Conservation (phyloP, 2,113 vertebrate genomes). For the Catharus fuscescens region DNA sequence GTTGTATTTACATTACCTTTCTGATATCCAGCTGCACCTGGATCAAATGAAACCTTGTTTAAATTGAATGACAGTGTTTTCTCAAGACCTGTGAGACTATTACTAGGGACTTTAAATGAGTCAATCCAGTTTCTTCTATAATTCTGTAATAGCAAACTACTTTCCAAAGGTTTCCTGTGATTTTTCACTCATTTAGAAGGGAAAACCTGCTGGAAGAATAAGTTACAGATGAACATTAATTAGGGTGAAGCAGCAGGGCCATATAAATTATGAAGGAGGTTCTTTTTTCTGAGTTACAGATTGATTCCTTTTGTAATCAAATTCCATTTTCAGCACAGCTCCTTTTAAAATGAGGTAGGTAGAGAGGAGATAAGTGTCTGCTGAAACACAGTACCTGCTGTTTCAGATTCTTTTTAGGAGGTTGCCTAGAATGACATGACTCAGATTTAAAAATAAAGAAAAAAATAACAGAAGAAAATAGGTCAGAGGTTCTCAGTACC, state of each 20-base stretch:
- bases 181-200: slow-evolving; percentile 25
- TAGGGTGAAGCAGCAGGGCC: slow-evolving; percentile 25
- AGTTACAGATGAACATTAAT: slow-evolving; percentile 36
- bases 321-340: neutral
- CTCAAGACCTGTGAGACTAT: slow-evolving; percentile 13
- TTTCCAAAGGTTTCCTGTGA: neutral
- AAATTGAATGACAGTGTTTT: slow-evolving; percentile 38
- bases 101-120: neutral
- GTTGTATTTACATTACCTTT: slow-evolving; percentile 26
- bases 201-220: slow-evolving; percentile 24
- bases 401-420: neutral
- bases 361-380: neutral
- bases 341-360: slow-evolving; percentile 15
- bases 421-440: neutral
- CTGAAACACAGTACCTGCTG: neutral
- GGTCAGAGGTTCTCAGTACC: neutral
- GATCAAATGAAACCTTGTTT: slow-evolving; percentile 40
- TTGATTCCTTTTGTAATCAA: slow-evolving; percentile 15
- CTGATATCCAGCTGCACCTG: slow-evolving; percentile 47
- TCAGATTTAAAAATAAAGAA: neutral
- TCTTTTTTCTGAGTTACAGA: slow-evolving; percentile 14
- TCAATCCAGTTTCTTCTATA: neutral
- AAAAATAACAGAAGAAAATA: neutral
- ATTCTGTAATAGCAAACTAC: neutral
- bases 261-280: slow-evolving; percentile 37